These are phyloP conservation scores for Taenaris catops DNA, from an alignment of 2,888 invertebrate genomes.

Conservation along the genomic window DNA sequence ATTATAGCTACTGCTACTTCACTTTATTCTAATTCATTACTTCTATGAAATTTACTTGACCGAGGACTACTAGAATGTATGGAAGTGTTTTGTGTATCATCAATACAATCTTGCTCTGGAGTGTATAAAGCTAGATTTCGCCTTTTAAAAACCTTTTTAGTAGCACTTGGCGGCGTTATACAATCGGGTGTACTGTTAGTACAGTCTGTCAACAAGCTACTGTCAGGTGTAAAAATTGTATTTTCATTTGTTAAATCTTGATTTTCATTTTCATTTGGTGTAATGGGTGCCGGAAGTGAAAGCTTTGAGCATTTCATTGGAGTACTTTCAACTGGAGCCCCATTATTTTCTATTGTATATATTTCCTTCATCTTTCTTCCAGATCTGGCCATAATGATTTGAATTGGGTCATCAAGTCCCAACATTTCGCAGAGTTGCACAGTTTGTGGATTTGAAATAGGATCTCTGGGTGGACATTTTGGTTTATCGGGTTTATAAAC, in stretches of 20 bases:
- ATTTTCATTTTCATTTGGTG: slow-evolving; percentile 43
- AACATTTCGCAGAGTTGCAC: slow-evolving; percentile 82
- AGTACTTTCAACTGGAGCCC: slow-evolving; percentile 28
- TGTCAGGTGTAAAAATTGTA: slow-evolving; percentile 31
- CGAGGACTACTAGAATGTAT: slow-evolving; percentile 40
- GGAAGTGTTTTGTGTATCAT: slow-evolving; percentile 35
- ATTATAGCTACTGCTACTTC: slow-evolving; percentile 3
- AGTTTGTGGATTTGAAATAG: slow-evolving; percentile 85
- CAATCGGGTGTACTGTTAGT: slow-evolving; percentile 38
- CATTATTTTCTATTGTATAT: slow-evolving; percentile 19
- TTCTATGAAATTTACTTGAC: slow-evolving; percentile 41
- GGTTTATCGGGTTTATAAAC: slow-evolving; percentile 69
- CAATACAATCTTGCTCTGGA: slow-evolving; percentile 41
- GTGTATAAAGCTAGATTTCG: slow-evolving; percentile 65
- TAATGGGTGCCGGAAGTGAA: slow-evolving; percentile 57
- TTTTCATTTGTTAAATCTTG: slow-evolving; percentile 34
- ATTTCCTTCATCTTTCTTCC: slow-evolving; percentile 59
- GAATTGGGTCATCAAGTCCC: slow-evolving; percentile 90
- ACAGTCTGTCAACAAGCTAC: slow-evolving; percentile 35
- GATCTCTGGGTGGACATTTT: slow-evolving; percentile 59
- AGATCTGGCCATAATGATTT: slow-evolving; percentile 76
- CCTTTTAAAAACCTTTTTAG: slow-evolving; percentile 62
- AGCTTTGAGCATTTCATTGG: slow-evolving; percentile 50
- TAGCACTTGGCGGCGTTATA: slow-evolving; percentile 42
- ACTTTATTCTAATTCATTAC: slow-evolving; percentile 17